A percentile compares a stretch with the other conserved stretches of the same genome.
Conservation (phyloP, 2,113 vertebrate genomes). For the Ailurus styani region DNA sequence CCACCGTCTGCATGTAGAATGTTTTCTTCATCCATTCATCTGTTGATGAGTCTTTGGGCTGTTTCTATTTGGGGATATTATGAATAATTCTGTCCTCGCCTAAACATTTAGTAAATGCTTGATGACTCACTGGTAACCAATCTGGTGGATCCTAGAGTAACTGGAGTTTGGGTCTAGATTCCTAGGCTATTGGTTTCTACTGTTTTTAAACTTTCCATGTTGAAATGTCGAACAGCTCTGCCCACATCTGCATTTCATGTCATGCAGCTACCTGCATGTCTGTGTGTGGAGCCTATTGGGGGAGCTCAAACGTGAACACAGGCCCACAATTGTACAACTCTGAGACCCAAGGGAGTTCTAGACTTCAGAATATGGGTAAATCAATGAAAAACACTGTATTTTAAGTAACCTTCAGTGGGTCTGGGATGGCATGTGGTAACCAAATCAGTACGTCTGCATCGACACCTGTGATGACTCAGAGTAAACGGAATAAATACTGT, state of each 20-base stretch:
- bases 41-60: background rate
- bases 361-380: background rate
- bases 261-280: background rate
- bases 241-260: background rate
- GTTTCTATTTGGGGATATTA: background rate
- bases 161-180: background rate
- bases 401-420: background rate
- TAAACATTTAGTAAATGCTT: background rate
- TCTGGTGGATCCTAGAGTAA: background rate
- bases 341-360: background rate
- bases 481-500: background rate
- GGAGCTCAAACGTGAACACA: background rate
- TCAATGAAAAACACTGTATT: background rate
- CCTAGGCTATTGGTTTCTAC: background rate
- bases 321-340: background rate
- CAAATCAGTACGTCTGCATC: background rate
- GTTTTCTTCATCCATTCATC: background rate
- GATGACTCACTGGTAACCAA: background rate
- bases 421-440: background rate
- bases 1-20: background rate
- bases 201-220: background rate
- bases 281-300: background rate
- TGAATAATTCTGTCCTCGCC: background rate
- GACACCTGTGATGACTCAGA: background rate
- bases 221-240: background rate